Conservation (phyloP, 2,888 invertebrate genomes). For the Pemphredon lugubris region DNA sequence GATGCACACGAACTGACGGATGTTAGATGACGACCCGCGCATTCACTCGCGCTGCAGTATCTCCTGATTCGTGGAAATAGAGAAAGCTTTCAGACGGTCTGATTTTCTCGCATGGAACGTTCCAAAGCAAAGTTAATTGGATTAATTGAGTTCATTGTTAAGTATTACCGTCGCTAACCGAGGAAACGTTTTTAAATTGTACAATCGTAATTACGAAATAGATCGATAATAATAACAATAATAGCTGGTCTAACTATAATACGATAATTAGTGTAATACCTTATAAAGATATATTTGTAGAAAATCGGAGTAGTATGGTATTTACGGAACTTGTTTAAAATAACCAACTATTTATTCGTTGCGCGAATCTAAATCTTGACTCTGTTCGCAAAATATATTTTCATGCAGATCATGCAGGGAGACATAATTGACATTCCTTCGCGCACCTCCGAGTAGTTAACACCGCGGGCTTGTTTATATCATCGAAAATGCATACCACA, state of each 20-base stretch:
- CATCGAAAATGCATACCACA: slow-evolving; percentile 18
- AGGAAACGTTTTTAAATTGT: no score
- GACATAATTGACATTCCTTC: slow-evolving; percentile 40
- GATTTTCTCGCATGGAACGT: slow-evolving; percentile 57
- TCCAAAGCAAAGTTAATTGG: slow-evolving; percentile 57
- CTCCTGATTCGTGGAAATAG: slow-evolving; percentile 76
- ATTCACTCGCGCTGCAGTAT: slow-evolving; percentile 77
- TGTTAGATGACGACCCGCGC: slow-evolving; percentile 62
- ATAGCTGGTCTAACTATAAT: no score
- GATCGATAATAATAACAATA: no score
- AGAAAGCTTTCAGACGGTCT: slow-evolving; percentile 67
- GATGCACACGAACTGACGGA: slow-evolving; percentile 53
- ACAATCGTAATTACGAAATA: no score
- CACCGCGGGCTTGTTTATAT: slow-evolving; percentile 34
- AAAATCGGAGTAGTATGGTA: no score
- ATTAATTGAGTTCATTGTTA: not conserved
- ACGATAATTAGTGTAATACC: no score
- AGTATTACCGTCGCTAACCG: not conserved
- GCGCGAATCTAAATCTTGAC: no score
- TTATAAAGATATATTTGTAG: no score
- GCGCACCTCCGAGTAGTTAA: slow-evolving; percentile 38
- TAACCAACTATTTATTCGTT: no score
- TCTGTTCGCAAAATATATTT: no score
- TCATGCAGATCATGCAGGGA: no score
- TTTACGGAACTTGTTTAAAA: no score